Conservation (phyloP, 2,888 invertebrate species). For the Acanthoscelides obtectus region DNA sequence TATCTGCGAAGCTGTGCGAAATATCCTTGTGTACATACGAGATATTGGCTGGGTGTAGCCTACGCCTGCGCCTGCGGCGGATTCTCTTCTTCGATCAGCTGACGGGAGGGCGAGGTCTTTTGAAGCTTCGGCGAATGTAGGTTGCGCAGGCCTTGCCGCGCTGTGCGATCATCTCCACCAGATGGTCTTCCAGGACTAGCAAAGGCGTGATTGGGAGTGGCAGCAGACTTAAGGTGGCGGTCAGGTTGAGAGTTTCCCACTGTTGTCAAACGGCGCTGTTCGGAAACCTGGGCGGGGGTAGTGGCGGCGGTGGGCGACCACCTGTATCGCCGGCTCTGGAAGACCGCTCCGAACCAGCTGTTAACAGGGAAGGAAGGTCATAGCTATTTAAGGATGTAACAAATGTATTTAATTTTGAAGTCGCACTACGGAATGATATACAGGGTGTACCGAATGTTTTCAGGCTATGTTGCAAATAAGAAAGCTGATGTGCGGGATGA, state of each 20-base stretch:
- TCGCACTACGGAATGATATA: no score
- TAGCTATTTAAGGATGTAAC: not conserved
- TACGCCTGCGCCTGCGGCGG: not conserved
- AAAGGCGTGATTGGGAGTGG: conserved; percentile 47
- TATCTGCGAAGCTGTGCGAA: no score
- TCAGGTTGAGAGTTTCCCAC: conserved; percentile 61
- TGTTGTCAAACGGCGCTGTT: conserved; percentile 74
- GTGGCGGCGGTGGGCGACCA: conserved; percentile 67
- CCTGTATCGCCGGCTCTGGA: conserved; percentile 68
- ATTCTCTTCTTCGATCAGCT: not conserved
- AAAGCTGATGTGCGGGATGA: no score
- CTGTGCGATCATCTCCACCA: conserved; percentile 55
- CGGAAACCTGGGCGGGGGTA: conserved; percentile 76
- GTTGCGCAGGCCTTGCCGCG: conserved; percentile 63
- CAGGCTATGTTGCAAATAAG: no score
- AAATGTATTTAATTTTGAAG: not conserved
- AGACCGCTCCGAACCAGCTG: conserved; percentile 84
- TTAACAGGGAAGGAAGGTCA: not conserved
- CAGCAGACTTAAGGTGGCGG: conserved; percentile 48
- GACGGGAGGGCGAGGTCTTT: conserved; percentile 35
- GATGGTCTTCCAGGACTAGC: conserved; percentile 55
- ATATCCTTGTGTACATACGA: no score
- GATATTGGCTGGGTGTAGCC: not conserved
- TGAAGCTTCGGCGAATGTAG: conserved; percentile 64
- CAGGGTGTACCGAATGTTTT: no score